These are phyloP conservation scores for Sphenodon punctatus DNA, from an alignment of 2,797 vertebrate species.

Conservation along the genomic window DNA sequence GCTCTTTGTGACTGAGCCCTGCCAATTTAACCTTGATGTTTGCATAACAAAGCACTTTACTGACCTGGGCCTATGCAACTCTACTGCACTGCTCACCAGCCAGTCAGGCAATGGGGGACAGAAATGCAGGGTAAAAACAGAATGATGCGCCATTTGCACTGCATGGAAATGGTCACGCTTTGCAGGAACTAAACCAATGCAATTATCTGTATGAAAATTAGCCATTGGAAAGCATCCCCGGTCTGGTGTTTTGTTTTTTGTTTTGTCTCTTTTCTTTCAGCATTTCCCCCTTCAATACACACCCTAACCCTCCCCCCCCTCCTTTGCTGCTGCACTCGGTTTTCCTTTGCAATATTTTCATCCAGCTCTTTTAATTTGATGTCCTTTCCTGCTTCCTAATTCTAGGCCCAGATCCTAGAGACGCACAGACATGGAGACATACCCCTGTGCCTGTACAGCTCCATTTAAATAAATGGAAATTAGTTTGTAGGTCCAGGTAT, in stretches of 20 bases:
- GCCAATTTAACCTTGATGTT: not conserved
- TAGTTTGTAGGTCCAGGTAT: too few relatives aligned
- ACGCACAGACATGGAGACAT: too few relatives aligned
- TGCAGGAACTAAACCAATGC: fast-evolving
- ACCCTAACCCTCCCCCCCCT: not conserved
- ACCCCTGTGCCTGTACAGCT: too few relatives aligned
- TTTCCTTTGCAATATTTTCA: not conserved
- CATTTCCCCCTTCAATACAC: not conserved
- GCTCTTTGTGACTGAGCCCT: slow-evolving; percentile 3
- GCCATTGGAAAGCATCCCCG: fast-evolving
- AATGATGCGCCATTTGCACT: fast-evolving
- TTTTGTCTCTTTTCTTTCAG: not conserved
- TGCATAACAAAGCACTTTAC: not conserved
- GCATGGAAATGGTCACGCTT: not conserved
- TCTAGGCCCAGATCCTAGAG: not conserved
- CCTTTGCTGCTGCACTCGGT: not conserved
- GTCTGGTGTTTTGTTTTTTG: not conserved
- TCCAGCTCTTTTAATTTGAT: too few relatives aligned
- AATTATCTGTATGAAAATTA: not conserved
- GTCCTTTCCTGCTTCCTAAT: not conserved
- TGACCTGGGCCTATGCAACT: not conserved
- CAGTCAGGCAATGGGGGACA: fast-evolving
- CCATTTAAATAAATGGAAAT: too few relatives aligned
- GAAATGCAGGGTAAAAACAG: fast-evolving
- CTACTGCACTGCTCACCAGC: fast-evolving